These are phyloP conservation scores for Meganola albula DNA, from an alignment of 2,888 invertebrate genomes.

Conservation along the genomic window DNA sequence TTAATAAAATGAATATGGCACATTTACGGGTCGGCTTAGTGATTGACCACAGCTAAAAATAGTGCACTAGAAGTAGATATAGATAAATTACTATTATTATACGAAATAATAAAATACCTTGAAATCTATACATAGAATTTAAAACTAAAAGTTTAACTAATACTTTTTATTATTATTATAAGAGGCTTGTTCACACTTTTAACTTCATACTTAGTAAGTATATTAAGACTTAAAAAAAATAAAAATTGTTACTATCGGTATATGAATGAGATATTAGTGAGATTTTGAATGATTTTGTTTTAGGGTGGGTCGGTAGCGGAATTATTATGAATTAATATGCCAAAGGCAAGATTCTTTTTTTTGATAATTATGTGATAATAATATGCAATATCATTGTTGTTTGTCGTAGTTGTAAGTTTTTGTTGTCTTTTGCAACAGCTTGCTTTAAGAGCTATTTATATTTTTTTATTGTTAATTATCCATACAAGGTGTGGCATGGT, in stretches of 20 bases:
- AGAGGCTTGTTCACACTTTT: slow-evolving; percentile 78
- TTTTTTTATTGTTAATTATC: too few species aligned
- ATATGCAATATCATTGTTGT: slow-evolving; percentile 30
- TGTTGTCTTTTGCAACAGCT: slow-evolving; percentile 30
- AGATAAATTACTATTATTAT: slow-evolving; percentile 72
- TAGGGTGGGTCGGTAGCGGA: slow-evolving; percentile 36
- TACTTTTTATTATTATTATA: slow-evolving; percentile 75
- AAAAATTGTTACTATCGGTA: slow-evolving; percentile 44
- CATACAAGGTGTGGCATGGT: too few species aligned
- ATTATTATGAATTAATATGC: slow-evolving; percentile 39
- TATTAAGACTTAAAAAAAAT: slow-evolving; percentile 53
- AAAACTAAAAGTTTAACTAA: slow-evolving; percentile 74
- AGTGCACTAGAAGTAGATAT: slow-evolving; percentile 71
- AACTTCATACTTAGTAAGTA: slow-evolving; percentile 74
- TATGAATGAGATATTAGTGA: slow-evolving; percentile 52
- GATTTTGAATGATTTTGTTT: slow-evolving; percentile 44
- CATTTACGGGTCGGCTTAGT: slow-evolving; percentile 50
- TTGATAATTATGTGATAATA: slow-evolving; percentile 54
- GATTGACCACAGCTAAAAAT: slow-evolving; percentile 73
- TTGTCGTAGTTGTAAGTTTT: slow-evolving; percentile 22
- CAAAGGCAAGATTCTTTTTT: slow-evolving; percentile 62
- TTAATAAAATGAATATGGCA: slow-evolving; percentile 45
- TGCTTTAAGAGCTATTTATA: too few species aligned
- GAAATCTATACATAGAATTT: slow-evolving; percentile 76
- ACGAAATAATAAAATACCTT: slow-evolving; percentile 60